Evolutionary conservation across 2,888 invertebrate species (phyloP), one percentile per base, ranked within the genome.

Genomic region (Aspidapion aeneum): DNA sequence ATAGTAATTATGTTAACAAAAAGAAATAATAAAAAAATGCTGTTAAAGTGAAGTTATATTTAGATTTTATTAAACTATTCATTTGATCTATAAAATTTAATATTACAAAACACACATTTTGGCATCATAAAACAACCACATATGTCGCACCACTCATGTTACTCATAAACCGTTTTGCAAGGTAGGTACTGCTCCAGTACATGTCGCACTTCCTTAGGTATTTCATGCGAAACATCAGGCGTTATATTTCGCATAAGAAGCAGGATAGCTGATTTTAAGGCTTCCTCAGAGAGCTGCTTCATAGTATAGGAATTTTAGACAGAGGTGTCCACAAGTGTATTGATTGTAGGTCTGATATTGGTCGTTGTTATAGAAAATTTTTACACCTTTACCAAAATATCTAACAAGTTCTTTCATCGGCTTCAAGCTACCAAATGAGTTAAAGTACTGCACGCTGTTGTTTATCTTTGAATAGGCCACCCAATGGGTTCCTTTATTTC

Each of bases 311-410:
- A 48, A 48, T 12, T 48, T 48, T 48, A 48, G 49, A 48, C 49
- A 48, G 9, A 48, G 49, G 49, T 48, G 57, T 5, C 60, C 60
- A 57, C 56, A 60, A 56, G 18, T 57, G n/a, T 16, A 17, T 58
- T n/a, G 16, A 57, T 58, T 35, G 57, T 18, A 60, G 2, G 12
- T 22, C 57, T 60, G 61, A 17, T 59, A 21, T 9, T 18, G 7
- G 2, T 58, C 57, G 22, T 57, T 12, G 21, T 60, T 60, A 57
- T 60, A 60, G 2, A 22, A 18, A 57, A 60, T 21, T 35, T 60
- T 57, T 16, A 59, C 52, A 7, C 5, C 49, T 18, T 22, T 19
- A 16, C 57, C 5, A 57, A 60, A 60, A 60, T 60, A 60, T 18
- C 19, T 19, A 19, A 60, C 19, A 17, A 60, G 21, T 60, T 60